Evolutionary conservation across 1,140 invertebrate species (phyloP).

Genomic region (Aphelinus atriplicis): DNA sequence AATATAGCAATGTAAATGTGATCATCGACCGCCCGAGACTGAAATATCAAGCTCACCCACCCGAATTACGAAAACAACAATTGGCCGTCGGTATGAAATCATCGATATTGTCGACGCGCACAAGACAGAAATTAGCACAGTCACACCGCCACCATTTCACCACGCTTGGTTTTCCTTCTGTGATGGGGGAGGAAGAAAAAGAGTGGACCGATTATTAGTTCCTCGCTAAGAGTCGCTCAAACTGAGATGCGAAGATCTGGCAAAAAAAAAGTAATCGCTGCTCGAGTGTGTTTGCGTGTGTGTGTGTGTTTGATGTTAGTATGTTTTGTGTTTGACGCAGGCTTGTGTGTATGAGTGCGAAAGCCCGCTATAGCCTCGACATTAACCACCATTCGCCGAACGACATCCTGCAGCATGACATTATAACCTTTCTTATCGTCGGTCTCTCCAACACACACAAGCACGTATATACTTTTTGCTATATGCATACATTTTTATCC

Average conservation of each 20-base stretch:
- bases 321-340: background rate
- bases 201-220: no score
- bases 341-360: background rate
- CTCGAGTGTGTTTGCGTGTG: background rate
- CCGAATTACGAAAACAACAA: no score
- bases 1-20: no score
- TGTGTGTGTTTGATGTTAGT: background rate
- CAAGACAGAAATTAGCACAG: no score
- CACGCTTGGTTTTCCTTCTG: no score
- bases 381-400: constrained; percentile 44
- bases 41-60: no score
- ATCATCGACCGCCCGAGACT: no score
- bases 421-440: constrained; percentile 53
- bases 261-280: background rate
- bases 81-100: no score
- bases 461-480: background rate
- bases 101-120: no score
- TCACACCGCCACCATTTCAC: no score
- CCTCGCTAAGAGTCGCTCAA: no score
- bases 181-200: no score
- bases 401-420: constrained; percentile 43
- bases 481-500: background rate
- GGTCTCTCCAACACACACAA: constrained; percentile 14
- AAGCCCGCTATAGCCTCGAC: constrained; percentile 40
- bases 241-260: background rate